Base-by-base conservation (phyloP, 1,140 invertebrate genomes). In the Hypothenemus hampei region DNA sequence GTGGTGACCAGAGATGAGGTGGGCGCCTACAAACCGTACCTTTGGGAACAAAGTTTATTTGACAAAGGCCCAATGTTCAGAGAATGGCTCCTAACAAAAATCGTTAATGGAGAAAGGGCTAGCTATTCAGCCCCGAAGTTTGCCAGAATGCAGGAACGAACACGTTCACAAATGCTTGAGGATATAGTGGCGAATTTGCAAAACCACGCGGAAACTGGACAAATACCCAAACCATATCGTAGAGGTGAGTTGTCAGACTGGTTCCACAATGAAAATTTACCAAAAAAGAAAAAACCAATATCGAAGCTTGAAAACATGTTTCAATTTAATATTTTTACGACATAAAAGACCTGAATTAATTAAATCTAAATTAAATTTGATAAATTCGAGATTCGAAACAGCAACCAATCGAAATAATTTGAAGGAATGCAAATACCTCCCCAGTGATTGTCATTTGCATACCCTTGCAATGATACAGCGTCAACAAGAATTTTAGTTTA, bases 91-190 rank as follows among this genome's bases (percentile, higher is more conserved):
- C 77, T 98, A 4, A 97, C 95, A 3, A 98, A 98, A 75, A 91
- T 98, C 39, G 93, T 98, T 1, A 98, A 98, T 66, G 96, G 94
- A 0, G 96, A 98, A 71, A 78, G 93, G 52, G 94, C 95, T 0
- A 93, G 91, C 53, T 97, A 97, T 67, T 97, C 93, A 8, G 93
- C 95, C 3, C 91, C 93, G 0, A 96, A 97, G 73, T 98, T 98
- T 70, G 92, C 93, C 0, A 81, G 93, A 53, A 93, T 98, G 85
- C 88, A 95, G 69, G 92, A 95, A 66, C 74, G 92, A 44, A 96
- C 92, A 0, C 77, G 91, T 18, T 86, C 83, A 33, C 91, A 94
- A 73, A 93, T 96, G 91, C 75, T 95, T 15, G 91, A 95, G 71
- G 92, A 96, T 66, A 90, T 96, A 49, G 91, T 95, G 7, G 91